Conservation (phyloP, 2,113 vertebrate species). For the Noctilio leporinus region DNA sequence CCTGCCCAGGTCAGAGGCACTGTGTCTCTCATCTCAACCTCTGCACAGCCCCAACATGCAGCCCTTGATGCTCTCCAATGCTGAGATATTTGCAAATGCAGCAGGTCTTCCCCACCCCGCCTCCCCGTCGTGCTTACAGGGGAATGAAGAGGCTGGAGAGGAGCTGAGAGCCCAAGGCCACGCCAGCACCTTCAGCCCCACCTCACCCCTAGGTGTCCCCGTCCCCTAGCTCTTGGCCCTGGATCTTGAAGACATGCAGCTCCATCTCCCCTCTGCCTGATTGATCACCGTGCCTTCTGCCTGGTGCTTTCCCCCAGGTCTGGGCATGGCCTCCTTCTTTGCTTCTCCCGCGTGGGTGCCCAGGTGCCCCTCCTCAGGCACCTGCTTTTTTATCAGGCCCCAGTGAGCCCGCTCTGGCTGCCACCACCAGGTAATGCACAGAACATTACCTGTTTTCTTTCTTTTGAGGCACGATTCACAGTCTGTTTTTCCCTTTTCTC, state of each 20-base stretch:
- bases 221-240: too few relatives aligned
- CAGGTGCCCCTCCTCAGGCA: not conserved
- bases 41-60: not conserved
- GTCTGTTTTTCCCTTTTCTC: not conserved
- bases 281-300: rapidly evolving
- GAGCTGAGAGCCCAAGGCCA: not conserved
- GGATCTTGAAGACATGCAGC: not conserved
- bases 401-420: not conserved
- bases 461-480: not conserved
- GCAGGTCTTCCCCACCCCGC: not conserved
- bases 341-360: not conserved
- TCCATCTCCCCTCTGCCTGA: rapidly evolving
- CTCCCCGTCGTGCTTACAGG: not conserved
- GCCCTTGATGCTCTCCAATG: rapidly evolving
- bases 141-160: not conserved
- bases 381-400: not conserved
- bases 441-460: not conserved
- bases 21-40: not conserved
- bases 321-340: rapidly evolving
- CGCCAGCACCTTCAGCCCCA: not conserved
- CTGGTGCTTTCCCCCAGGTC: not conserved
- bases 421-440: not conserved
- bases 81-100: not conserved
- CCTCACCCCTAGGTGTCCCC: not conserved
- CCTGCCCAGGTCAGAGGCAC: not conserved